Evolutionary conservation across 2,113 vertebrate species (phyloP).

Genomic region (Oryzias melastigma): DNA sequence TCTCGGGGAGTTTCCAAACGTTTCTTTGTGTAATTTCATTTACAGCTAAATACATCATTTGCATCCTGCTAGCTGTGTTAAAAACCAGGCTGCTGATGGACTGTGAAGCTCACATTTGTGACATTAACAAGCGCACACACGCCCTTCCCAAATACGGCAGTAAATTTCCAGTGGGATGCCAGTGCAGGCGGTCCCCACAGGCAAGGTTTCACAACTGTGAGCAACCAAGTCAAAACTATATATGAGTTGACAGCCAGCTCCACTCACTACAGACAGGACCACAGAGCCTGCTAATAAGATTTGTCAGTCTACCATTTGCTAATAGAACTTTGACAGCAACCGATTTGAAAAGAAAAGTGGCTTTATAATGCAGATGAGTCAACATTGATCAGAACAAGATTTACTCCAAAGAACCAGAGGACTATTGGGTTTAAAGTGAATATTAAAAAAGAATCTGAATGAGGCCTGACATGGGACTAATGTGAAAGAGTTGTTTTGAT

Average conservation of each 20-base stretch:
- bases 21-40: no score
- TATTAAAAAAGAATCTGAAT: constrained; percentile 3
- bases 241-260: constrained; percentile 34
- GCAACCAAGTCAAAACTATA: constrained; percentile 42
- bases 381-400: background rate
- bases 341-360: constrained; percentile 7
- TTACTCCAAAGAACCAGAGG: constrained; percentile 21
- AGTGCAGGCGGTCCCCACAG: constrained; percentile 60
- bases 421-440: background rate
- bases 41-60: background rate
- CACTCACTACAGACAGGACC: constrained; percentile 24
- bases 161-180: constrained; percentile 68
- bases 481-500: constrained; percentile 17
- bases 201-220: constrained; percentile 61
- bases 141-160: constrained; percentile 73
- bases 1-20: no score
- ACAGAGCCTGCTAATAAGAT: constrained; percentile 25
- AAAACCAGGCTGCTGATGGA: constrained; percentile 22
- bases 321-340: constrained; percentile 23
- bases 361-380: constrained; percentile 1
- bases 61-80: background rate
- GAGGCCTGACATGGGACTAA: no score
- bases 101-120: constrained; percentile 49
- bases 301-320: constrained; percentile 24
- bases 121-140: constrained; percentile 47